Percentiles rank a stretch among this genome's conserved stretches.
Conservation (phyloP, 2,797 vertebrate genomes). For the Coccyzus lansbergi region DNA sequence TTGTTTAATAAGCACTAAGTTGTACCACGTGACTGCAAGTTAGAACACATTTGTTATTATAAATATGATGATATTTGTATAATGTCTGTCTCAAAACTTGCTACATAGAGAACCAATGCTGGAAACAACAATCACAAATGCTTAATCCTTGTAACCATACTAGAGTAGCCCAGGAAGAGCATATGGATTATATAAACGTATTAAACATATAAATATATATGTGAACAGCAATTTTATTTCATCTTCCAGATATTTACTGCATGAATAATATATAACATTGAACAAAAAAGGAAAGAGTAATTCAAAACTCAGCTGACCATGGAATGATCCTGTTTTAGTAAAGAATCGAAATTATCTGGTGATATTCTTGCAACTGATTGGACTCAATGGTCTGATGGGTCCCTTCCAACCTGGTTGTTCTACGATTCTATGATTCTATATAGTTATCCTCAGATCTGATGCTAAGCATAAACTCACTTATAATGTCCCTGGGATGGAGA, state of each 20-base stretch:
- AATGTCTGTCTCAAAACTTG: background rate
- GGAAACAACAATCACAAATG: background rate
- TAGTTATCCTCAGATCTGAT: background rate
- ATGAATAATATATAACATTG: background rate
- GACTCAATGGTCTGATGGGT: no score
- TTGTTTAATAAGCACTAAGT: background rate
- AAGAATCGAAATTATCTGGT: background rate
- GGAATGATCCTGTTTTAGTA: background rate
- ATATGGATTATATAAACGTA: conserved; percentile 4
- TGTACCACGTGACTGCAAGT: background rate
- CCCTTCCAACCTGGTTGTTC: no score
- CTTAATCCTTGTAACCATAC: background rate
- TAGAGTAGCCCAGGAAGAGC: background rate
- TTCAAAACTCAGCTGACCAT: background rate
- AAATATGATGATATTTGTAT: background rate
- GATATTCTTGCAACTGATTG: background rate
- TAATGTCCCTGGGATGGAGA: background rate
- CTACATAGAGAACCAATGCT: background rate
- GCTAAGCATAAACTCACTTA: background rate
- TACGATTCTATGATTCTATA: no score
- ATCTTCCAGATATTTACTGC: conserved; percentile 10
- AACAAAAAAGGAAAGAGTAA: background rate
- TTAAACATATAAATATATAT: no score
- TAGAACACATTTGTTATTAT: background rate
- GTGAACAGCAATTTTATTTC: conserved; percentile 15